Evolutionary conservation across 2,797 vertebrate species (phyloP).

Genomic region (Hypotaenidia philippensis): DNA sequence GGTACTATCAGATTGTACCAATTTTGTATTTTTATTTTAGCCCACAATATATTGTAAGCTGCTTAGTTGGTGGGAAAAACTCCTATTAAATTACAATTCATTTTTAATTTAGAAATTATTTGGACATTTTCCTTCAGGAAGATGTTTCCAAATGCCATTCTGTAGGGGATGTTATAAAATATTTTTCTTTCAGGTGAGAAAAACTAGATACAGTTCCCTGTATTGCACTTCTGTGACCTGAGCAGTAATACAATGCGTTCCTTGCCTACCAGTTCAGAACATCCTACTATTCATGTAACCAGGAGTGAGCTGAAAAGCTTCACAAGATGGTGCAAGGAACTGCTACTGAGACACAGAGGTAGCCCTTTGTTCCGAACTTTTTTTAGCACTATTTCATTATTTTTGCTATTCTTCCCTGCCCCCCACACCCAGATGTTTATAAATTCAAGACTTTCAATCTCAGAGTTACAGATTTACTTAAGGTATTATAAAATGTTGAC

Average conservation of each 20-base stretch:
- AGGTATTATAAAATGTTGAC: background rate
- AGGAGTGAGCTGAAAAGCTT: background rate
- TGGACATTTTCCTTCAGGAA: background rate
- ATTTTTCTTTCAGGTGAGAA: background rate
- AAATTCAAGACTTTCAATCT: background rate
- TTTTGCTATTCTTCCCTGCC: background rate
- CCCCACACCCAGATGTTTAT: background rate
- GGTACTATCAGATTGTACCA: background rate
- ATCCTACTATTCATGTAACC: background rate
- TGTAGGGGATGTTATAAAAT: background rate
- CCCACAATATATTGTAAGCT: background rate
- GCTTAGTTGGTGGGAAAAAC: background rate
- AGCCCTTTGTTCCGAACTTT: background rate
- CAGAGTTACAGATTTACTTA: background rate
- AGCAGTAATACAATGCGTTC: slow-evolving; percentile 28
- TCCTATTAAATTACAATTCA: background rate
- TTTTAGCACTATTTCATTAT: background rate
- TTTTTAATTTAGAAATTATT: background rate
- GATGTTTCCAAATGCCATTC: background rate
- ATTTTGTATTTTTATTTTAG: background rate
- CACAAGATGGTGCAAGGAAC: background rate
- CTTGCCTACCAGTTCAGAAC: background rate
- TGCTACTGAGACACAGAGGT: background rate
- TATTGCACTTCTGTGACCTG: background rate
- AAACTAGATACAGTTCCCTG: background rate